Conservation (phyloP, 2,888 invertebrate species). For the Eugnorisma glareosa region DNA sequence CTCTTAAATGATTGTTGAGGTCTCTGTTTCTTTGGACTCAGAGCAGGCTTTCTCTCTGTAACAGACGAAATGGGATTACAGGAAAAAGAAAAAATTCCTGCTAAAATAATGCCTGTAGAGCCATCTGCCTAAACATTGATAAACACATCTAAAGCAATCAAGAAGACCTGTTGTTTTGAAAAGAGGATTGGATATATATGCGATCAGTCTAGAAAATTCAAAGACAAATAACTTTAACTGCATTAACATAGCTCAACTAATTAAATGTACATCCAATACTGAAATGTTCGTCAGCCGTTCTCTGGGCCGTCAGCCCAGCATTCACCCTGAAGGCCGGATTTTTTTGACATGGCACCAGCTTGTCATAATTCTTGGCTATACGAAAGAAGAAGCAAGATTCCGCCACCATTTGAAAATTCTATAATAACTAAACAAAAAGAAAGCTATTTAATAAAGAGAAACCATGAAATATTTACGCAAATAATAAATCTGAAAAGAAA, state of each 20-base stretch:
- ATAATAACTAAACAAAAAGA: not conserved
- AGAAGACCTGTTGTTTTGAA: not conserved
- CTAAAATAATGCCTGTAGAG: not conserved
- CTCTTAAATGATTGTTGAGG: slow-evolving; percentile 27
- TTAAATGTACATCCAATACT: not conserved
- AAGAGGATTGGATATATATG: not conserved
- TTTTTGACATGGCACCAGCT: not conserved
- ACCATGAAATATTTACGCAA: not conserved
- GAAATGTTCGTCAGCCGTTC: not conserved
- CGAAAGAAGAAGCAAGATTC: not conserved
- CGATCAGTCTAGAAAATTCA: slow-evolving; percentile 3
- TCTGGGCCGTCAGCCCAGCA: not conserved
- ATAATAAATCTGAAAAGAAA: slow-evolving; percentile 10
- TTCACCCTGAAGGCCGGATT: not conserved
- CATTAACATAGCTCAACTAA: not conserved
- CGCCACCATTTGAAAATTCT: not conserved
- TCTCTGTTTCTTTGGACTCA: slow-evolving; percentile 38
- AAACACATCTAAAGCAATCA: not conserved
- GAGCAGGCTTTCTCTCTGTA: slow-evolving; percentile 48
- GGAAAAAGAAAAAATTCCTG: not conserved
- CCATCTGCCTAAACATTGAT: not conserved
- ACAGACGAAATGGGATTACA: slow-evolving; percentile 40
- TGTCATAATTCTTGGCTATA: not conserved
- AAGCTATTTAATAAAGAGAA: not conserved
- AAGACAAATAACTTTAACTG: not conserved